Evolutionary conservation across 1,140 invertebrate species (phyloP), one percentile per base, ranked within the genome.

Genomic region (Sycophaga agraensis): DNA sequence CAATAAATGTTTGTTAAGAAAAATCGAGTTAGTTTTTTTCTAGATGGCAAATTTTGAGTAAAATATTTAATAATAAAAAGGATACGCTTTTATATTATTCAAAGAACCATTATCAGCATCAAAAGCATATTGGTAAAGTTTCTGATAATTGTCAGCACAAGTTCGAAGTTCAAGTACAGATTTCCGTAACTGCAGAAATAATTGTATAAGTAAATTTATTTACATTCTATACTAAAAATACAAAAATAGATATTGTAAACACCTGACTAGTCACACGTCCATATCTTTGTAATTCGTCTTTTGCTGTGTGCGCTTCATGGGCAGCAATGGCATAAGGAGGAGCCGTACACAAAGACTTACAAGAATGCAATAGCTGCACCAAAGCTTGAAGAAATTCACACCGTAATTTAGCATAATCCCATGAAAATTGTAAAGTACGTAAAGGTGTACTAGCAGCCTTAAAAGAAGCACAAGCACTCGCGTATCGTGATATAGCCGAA

Each of bases 321-420:
- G 88, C 85, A 1, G 94, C 93, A 63, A 97, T 95, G 2, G 94
- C 94, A 2, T 95, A 93, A 26, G 94, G 94, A 21, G 94, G 94
- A 48, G 93, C 91, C 58, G 94, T 93, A 68, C 91, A 91, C 24
- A 96, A 84, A 39, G 91, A 90, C 71, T 74, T 86, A 70, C 91
- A 93, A 0, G 90, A 88, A 31, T 89, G 86, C 19, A 93, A 82
- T 7, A 96, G 82, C 66, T 91, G 86, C 0, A 87, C 83, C 28
- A 94, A 82, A 16, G 88, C 87, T 63, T 91, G 88, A 14, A 97
- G 79, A 68, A 93, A 87, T 77, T 92, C 89, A 16, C 87, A 87
- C 7, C 93, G 81, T 12, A 91, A 77, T 67, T 84, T 87, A 17
- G 89, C 85, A 77, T 89, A 96, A 75, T 90, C 91, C 57, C 86